These are phyloP conservation scores for Ceuthmochares aereus DNA, from an alignment of 2,113 vertebrate genomes.

Conservation along the genomic window DNA sequence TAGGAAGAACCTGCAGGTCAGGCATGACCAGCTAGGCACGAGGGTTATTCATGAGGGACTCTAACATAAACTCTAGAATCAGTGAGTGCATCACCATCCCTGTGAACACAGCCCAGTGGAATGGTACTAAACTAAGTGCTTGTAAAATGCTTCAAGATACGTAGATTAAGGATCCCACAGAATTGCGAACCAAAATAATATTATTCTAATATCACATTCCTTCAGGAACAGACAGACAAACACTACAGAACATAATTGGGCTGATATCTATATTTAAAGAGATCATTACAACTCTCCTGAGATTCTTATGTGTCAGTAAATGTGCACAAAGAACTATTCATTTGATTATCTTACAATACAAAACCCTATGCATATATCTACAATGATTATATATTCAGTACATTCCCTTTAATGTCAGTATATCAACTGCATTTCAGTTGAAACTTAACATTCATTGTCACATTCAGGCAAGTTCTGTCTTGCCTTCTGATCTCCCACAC, in stretches of 20 bases:
- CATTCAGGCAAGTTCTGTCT: constrained; percentile 13
- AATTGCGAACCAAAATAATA: not conserved
- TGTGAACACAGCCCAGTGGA: not conserved
- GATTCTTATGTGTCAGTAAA: constrained; percentile 12
- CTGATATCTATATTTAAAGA: no score
- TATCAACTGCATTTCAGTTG: not conserved
- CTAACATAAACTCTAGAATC: not conserved
- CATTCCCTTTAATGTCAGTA: constrained; percentile 40
- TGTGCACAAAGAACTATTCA: constrained; percentile 17
- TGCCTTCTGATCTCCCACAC: constrained; percentile 29
- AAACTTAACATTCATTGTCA: constrained; percentile 33
- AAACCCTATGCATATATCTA: constrained; percentile 15
- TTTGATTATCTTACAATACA: constrained; percentile 48
- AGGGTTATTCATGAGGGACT: not conserved
- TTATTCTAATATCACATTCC: not conserved
- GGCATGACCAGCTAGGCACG: not conserved
- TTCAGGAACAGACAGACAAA: not conserved
- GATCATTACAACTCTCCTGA: not conserved
- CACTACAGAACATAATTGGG: not conserved
- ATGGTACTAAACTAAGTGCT: not conserved
- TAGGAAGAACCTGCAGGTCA: not conserved
- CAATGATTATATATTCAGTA: constrained; percentile 41
- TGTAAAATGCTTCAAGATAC: not conserved
- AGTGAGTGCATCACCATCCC: not conserved
- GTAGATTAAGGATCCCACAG: not conserved